Conservation (phyloP, 1,140 invertebrate species). For the Drosophila ohnishii region DNA sequence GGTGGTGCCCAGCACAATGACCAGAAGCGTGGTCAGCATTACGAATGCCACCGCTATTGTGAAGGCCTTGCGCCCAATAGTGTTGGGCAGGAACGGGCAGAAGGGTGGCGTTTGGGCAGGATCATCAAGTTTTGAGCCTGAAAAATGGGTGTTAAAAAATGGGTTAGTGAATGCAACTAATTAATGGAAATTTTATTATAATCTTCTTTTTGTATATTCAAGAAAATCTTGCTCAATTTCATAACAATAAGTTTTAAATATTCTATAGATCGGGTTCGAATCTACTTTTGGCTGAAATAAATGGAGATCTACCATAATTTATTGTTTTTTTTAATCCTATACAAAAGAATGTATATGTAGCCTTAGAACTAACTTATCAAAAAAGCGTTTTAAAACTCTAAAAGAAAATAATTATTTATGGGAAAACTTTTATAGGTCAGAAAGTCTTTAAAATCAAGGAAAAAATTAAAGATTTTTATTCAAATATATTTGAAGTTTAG, state of each 20-base stretch:
- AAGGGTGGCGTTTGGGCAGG: slow-evolving; percentile 39
- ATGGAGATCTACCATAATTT: neutral
- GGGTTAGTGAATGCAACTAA: slow-evolving; percentile 1
- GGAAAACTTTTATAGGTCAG: neutral
- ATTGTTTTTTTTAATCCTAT: too few relatives aligned
- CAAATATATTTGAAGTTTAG: neutral
- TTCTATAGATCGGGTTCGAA: neutral
- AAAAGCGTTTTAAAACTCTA: neutral
- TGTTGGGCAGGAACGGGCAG: slow-evolving; percentile 61
- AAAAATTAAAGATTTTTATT: neutral
- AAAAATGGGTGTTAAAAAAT: neutral
- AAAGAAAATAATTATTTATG: neutral
- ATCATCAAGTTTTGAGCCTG: slow-evolving; percentile 52
- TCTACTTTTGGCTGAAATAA: neutral
- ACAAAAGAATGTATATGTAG: neutral
- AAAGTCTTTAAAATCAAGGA: neutral
- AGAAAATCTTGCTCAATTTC: neutral
- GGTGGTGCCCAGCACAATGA: slow-evolving; percentile 53
- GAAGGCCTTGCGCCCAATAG: slow-evolving; percentile 62
- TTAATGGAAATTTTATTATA: neutral
- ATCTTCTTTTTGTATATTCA: neutral
- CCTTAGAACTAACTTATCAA: neutral
- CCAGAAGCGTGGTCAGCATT: slow-evolving; percentile 52
- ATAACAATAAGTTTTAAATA: neutral
- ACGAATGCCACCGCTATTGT: slow-evolving; percentile 60